Conservation (phyloP, 2,888 invertebrate genomes). For the Dynastes hyllus region DNA sequence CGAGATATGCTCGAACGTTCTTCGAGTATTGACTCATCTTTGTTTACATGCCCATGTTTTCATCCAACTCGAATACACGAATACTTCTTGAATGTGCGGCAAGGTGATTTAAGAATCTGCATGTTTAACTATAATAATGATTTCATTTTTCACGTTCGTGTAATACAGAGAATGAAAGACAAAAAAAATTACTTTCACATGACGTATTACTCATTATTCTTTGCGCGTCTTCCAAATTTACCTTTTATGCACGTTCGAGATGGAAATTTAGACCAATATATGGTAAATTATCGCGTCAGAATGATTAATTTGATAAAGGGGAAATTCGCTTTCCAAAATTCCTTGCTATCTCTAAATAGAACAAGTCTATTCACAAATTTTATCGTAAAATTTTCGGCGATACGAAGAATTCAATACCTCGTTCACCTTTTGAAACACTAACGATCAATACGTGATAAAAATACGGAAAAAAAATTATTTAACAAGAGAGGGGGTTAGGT, state of each 20-base stretch:
- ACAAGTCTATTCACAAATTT: too few relatives aligned
- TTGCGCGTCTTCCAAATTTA: not conserved
- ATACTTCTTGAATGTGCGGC: constrained; percentile 7
- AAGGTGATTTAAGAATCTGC: constrained; percentile 6
- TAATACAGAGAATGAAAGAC: not conserved
- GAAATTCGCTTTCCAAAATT: not conserved
- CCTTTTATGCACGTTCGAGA: not conserved
- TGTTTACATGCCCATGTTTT: constrained; percentile 45
- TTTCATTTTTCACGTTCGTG: not conserved
- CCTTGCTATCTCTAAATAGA: too few relatives aligned
- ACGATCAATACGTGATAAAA: too few relatives aligned
- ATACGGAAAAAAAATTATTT: too few relatives aligned
- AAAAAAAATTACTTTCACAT: constrained; percentile 1
- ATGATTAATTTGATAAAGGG: not conserved
- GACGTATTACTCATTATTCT: not conserved
- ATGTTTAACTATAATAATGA: not conserved
- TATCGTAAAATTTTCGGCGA: too few relatives aligned
- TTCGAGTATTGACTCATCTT: constrained; percentile 36
- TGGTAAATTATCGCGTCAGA: not conserved
- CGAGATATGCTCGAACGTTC: constrained; percentile 21
- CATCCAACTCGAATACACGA: constrained; percentile 18
- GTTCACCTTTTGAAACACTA: too few relatives aligned
- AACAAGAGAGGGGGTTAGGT: too few relatives aligned
- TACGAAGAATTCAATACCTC: too few relatives aligned
- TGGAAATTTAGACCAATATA: not conserved